phyloP scores from a whole-genome alignment of 2,797 vertebrate genomes.

The Tragopan temminckii region DNA sequence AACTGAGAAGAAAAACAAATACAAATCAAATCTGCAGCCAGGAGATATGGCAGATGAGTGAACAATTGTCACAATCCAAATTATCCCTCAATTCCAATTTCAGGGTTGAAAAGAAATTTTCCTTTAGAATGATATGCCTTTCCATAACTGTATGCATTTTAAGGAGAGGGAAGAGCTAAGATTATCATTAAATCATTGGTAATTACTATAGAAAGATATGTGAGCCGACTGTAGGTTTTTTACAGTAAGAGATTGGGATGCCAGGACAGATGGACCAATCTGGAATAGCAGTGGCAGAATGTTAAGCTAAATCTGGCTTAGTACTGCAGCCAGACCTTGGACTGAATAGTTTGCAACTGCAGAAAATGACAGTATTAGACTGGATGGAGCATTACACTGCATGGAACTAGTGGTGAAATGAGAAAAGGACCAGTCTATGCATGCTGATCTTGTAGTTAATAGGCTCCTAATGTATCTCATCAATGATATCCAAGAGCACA shows the following conservation, averaged over 20 bases:
- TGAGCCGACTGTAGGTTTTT: not conserved
- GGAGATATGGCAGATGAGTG: not conserved
- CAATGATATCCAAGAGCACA: not conserved
- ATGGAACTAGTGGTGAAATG: not conserved
- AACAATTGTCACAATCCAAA: not conserved
- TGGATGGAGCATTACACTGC: not conserved
- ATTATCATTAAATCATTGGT: not conserved
- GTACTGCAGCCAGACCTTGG: not conserved
- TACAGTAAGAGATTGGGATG: not conserved
- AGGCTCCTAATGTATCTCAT: not conserved
- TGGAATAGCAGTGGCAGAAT: not conserved
- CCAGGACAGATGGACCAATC: not conserved
- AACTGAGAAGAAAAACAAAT: not conserved
- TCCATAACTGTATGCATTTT: not conserved
- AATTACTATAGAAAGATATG: not conserved
- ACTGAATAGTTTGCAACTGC: not conserved
- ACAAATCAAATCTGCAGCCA: not conserved
- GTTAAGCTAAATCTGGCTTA: conserved; percentile 6
- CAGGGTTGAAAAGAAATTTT: not conserved
- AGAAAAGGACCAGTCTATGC: not conserved
- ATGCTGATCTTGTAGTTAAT: not conserved
- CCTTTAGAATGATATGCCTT: not conserved
- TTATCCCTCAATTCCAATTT: not conserved
- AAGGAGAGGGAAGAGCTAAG: not conserved
- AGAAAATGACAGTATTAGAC: not conserved